phyloP scores from a whole-genome alignment of 2,797 vertebrate genomes.

The Staurois parvus region DNA sequence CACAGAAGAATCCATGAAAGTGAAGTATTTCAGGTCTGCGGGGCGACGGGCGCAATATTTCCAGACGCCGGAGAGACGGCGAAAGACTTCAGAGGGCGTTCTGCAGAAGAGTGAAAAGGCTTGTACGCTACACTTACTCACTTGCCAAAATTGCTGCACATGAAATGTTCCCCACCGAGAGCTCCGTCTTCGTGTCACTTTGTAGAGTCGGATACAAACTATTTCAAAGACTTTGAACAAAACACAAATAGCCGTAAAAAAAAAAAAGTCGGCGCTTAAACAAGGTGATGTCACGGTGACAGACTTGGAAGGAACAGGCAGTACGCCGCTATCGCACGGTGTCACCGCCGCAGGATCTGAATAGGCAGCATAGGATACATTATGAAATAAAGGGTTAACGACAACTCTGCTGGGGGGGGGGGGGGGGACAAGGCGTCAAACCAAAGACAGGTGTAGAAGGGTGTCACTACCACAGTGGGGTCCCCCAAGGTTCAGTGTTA shows the following conservation, averaged over 20 bases:
- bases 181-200: conserved; percentile 44
- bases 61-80: background rate
- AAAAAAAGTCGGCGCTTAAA: conserved; percentile 2
- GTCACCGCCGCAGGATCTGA: no score
- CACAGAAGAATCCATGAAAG: background rate
- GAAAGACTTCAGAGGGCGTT: conserved; percentile 35
- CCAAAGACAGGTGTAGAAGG: no score
- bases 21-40: background rate
- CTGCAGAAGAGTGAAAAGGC: conserved; percentile 27
- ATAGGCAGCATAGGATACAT: no score
- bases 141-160: conserved; percentile 48
- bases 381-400: no score
- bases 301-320: conserved; percentile 8
- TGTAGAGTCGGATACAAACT: conserved; percentile 42
- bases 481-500: no score
- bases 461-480: no score
- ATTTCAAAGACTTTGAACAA: conserved; percentile 39
- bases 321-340: no score
- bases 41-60: background rate
- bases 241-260: conserved; percentile 25
- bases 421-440: no score
- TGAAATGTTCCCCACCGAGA: conserved; percentile 36
- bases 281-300: conserved; percentile 23
- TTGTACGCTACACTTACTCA: conserved; percentile 33
- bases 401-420: no score